Conservation (phyloP, 2,113 vertebrate genomes). For the Indicator maculatus region DNA sequence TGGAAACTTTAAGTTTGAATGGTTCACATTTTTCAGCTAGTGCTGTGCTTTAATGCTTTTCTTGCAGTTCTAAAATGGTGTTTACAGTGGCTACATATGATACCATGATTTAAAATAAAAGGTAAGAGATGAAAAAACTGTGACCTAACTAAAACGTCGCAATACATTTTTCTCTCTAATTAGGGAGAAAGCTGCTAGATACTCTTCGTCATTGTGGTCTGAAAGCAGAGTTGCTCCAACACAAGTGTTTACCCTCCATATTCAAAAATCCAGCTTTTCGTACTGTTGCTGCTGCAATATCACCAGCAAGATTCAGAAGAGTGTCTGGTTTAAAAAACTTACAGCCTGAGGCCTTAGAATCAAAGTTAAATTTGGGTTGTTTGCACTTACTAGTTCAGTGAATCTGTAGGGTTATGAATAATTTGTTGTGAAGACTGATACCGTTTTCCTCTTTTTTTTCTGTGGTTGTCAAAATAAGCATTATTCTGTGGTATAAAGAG, state of each 20-base stretch:
- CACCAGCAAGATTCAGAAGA: neutral
- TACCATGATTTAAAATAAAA: neutral
- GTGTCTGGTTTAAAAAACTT: neutral
- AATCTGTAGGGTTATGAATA: neutral
- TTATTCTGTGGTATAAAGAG: neutral
- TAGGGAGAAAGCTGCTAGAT: neutral
- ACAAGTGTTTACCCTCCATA: accelerated
- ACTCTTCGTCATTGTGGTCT: neutral
- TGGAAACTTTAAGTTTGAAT: neutral
- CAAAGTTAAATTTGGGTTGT: neutral
- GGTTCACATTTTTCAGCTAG: neutral
- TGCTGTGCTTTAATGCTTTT: neutral
- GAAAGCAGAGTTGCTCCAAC: neutral
- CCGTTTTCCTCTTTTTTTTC: neutral
- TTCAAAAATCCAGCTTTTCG: neutral
- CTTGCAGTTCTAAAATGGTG: neutral
- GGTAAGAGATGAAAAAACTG: neutral
- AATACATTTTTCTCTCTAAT: neutral
- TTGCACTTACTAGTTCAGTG: neutral
- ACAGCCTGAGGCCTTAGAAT: neutral
- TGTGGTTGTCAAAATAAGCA: neutral
- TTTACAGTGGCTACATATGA: neutral
- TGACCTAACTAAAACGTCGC: neutral
- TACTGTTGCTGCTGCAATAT: neutral
- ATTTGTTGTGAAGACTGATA: neutral